Evolutionary conservation across 2,888 invertebrate genomes (phyloP).

Genomic region (Andrena minutula): DNA sequence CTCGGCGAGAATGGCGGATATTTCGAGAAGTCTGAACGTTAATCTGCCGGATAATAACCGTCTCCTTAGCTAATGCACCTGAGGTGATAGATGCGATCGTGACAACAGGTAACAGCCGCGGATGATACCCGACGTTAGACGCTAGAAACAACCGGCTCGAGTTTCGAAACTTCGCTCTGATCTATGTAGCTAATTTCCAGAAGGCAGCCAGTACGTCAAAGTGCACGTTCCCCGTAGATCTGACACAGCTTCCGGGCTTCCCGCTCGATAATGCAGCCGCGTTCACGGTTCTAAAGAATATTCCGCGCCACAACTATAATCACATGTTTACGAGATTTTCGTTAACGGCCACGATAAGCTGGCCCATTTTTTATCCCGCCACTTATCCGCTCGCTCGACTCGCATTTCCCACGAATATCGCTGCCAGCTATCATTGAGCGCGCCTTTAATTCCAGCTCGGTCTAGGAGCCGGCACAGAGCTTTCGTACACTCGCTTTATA

Average conservation of each 20-base stretch:
- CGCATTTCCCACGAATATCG: too few relatives aligned
- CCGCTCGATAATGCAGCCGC: conserved; percentile 57
- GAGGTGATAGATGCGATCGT: conserved; percentile 32
- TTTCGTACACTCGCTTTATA: too few relatives aligned
- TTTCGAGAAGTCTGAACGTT: conserved; percentile 34
- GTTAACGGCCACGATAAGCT: conserved; percentile 62
- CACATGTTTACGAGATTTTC: conserved; percentile 59
- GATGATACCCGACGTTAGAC: conserved; percentile 42
- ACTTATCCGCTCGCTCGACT: neutral
- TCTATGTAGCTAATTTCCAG: conserved; percentile 66
- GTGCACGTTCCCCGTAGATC: conserved; percentile 30
- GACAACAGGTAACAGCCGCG: conserved; percentile 44
- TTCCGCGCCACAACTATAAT: conserved; percentile 27
- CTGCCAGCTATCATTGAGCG: too few relatives aligned
- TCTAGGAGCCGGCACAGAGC: neutral
- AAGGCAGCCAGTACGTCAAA: conserved; percentile 41
- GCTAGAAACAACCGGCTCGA: conserved; percentile 36
- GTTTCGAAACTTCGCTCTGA: conserved; percentile 57
- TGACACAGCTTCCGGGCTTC: conserved; percentile 56
- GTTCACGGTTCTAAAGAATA: conserved; percentile 61
- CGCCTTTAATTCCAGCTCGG: neutral
- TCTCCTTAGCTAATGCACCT: conserved; percentile 23
- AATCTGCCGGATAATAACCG: conserved; percentile 34
- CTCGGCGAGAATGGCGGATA: neutral
- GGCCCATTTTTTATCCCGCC: conserved; percentile 20